Conservation (phyloP, 1,140 invertebrate genomes). For the Drosophila ercepeae region DNA sequence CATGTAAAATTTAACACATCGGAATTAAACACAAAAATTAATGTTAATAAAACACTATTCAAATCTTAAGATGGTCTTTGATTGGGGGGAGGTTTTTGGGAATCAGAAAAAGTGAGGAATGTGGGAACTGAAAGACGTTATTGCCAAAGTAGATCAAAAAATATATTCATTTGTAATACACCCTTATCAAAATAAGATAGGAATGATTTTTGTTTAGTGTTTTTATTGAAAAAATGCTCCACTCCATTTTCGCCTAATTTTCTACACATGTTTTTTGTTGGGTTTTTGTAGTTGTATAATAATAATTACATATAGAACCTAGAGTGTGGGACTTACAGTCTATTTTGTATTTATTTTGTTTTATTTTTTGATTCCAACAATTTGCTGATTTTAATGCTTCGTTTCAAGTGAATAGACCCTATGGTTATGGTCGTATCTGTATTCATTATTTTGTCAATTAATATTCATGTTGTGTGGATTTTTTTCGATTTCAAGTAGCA, state of each 20-base stretch:
- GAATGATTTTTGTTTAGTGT: conserved; percentile 59
- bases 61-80: conserved; percentile 18
- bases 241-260: conserved; percentile 79
- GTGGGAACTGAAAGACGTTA: too few relatives aligned
- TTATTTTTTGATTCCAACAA: conserved; percentile 43
- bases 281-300: conserved; percentile 64
- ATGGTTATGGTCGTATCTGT: conserved; percentile 30
- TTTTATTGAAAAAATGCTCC: conserved; percentile 82
- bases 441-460: conserved; percentile 17
- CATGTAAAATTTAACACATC: conserved; percentile 73
- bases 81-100: too few relatives aligned
- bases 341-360: conserved; percentile 46
- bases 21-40: conserved; percentile 61
- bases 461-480: conserved; percentile 43
- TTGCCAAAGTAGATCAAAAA: too few relatives aligned
- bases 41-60: conserved; percentile 72
- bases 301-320: conserved; percentile 76
- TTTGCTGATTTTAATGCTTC: conserved; percentile 51
- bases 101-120: too few relatives aligned
- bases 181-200: background rate
- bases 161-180: background rate
- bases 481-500: conserved; percentile 33
- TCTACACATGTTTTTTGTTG: conserved; percentile 68
- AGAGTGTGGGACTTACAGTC: conserved; percentile 71
- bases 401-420: conserved; percentile 47